These are phyloP conservation scores for Trypoxylon attenuatum DNA, from an alignment of 2,888 invertebrate species.

Conservation along the genomic window DNA sequence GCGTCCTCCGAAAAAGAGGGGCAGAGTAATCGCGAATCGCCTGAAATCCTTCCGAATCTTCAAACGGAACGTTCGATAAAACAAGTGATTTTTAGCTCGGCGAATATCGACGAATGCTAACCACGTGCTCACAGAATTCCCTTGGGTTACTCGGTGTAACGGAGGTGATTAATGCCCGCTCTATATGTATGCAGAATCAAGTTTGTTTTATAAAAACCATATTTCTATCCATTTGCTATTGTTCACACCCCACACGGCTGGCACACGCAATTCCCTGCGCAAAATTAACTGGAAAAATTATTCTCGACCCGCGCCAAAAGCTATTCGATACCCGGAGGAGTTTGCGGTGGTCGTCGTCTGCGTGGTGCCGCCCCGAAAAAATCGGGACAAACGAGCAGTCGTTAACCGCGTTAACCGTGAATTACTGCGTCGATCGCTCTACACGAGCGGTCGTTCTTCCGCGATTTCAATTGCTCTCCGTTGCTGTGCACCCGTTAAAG, in stretches of 20 bases:
- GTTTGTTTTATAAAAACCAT: too few species aligned
- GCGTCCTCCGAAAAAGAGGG: constrained; percentile 11
- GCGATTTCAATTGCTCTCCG: constrained; percentile 13
- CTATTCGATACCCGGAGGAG: too few species aligned
- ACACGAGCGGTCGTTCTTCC: not conserved
- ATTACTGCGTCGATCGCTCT: constrained; percentile 2
- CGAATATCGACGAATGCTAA: not conserved
- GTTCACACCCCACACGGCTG: too few species aligned
- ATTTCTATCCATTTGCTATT: too few species aligned
- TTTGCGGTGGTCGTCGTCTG: too few species aligned
- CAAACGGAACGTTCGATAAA: constrained; percentile 13
- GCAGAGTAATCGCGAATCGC: not conserved
- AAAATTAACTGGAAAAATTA: too few species aligned
- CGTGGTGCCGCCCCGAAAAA: too few species aligned
- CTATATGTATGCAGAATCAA: too few species aligned
- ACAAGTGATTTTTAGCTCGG: constrained; percentile 14
- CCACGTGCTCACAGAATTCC: not conserved
- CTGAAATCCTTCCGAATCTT: constrained; percentile 13
- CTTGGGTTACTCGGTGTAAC: not conserved
- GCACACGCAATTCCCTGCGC: too few species aligned
- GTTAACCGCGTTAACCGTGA: not conserved
- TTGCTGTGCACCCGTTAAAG: constrained; percentile 13
- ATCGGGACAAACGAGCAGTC: not conserved
- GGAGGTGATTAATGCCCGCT: constrained; percentile 1
- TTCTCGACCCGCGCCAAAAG: too few species aligned